These are phyloP conservation scores for Xylota segnis DNA, from an alignment of 2,888 invertebrate species.

Conservation along the genomic window DNA sequence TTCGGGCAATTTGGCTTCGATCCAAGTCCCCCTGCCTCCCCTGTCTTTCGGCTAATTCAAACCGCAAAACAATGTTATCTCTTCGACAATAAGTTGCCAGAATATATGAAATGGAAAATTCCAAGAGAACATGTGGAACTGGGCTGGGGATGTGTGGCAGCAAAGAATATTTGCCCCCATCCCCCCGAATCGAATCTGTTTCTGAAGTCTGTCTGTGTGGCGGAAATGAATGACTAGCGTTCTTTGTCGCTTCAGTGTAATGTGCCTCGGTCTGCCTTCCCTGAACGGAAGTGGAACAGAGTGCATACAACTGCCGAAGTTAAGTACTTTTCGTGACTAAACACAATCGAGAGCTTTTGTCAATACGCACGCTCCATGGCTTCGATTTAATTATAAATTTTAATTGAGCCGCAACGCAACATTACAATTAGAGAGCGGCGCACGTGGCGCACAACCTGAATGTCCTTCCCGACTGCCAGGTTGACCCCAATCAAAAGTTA, in stretches of 20 bases:
- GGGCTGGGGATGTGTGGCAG: slow-evolving; percentile 36
- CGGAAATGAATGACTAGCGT: slow-evolving; percentile 74
- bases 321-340: slow-evolving; percentile 64
- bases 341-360: slow-evolving; percentile 50
- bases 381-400: slow-evolving; percentile 69
- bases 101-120: slow-evolving; percentile 77
- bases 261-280: slow-evolving; percentile 41
- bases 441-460: slow-evolving; percentile 32
- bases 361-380: slow-evolving; percentile 46
- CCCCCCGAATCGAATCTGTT: slow-evolving; percentile 54
- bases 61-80: slow-evolving; percentile 77
- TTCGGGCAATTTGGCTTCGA: slow-evolving; percentile 77
- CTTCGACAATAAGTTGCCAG: slow-evolving; percentile 77
- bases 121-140: slow-evolving; percentile 63
- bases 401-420: slow-evolving; percentile 62
- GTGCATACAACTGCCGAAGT: slow-evolving; percentile 40
- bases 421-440: slow-evolving; percentile 54
- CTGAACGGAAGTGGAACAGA: slow-evolving; percentile 66
- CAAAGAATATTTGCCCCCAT: slow-evolving; percentile 62
- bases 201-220: slow-evolving; percentile 57
- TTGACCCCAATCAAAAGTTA: slow-evolving; percentile 70
- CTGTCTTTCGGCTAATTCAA: slow-evolving; percentile 68
- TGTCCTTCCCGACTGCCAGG: slow-evolving; percentile 27
- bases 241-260: slow-evolving; percentile 70
- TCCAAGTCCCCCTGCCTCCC: slow-evolving; percentile 36